Evolutionary conservation across 2,113 vertebrate genomes (phyloP), one percentile per base, ranked within the genome.

Genomic region (Lepus europaeus): DNA sequence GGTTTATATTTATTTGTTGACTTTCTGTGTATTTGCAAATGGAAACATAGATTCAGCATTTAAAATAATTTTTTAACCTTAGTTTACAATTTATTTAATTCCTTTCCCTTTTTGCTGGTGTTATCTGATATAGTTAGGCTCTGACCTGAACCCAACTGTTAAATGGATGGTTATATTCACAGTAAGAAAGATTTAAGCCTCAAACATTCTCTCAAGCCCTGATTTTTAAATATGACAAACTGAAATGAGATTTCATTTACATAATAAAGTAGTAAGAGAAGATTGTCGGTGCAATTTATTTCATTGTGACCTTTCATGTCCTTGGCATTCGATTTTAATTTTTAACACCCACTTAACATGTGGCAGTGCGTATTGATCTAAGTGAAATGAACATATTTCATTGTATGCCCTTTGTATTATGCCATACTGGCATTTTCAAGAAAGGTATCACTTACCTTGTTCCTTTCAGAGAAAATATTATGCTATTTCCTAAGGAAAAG

Each of bases 181-280:
- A 53, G 59, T 56, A 94, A 91, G 85, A 79, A 94, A 97, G 56
- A 89, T 90, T 95, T 84, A 79, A 86, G 59, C 90, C 91, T 80
- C 90, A 92, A 94, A 89, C 3, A 1, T 94, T 96, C 86, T 97
- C 78, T 63, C 19, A 83, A 89, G 80, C 83, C 74, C 74, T 96
- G 88, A 96, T 92, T 96, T 97, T 83, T 91, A 96, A 92, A 93
- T 87, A 89, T 81, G 90, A 96, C 39, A 90, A 96, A 95, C 49
- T 96, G 61, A 93, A 95, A 80, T 31, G 49, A 96, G 91, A 74
- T 45, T 89, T 91, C 27, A 96, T 98, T 97, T 97, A 94, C 95
- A 96, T 97, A 93, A 96, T 96, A 95, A 97, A 97, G 36, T 39
- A 61, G 25, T 90, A 82, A 91, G 59, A 79, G 93, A 94, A 69